These are phyloP conservation scores for Julus scandinavius DNA, from an alignment of 2,888 invertebrate genomes.

Conservation along the genomic window DNA sequence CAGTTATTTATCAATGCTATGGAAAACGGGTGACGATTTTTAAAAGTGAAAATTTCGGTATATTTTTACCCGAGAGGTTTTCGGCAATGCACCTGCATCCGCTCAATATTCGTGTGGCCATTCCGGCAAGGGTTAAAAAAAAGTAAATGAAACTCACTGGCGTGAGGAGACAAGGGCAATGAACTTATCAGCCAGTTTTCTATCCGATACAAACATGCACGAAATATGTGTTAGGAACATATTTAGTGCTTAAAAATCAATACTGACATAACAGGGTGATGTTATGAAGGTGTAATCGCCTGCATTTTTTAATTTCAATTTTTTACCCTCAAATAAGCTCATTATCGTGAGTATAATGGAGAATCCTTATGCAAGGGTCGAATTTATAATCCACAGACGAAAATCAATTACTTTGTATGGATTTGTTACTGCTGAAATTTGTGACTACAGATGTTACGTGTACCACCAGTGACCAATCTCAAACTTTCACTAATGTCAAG, in stretches of 20 bases:
- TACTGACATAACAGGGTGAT: constrained; percentile 7
- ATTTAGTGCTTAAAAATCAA: constrained; percentile 21
- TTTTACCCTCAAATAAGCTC: neutral
- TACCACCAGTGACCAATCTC: no score
- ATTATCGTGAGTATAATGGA: neutral
- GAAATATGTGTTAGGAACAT: constrained; percentile 3
- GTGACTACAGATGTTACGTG: no score
- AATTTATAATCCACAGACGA: neutral
- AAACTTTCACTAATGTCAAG: no score
- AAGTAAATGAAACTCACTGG: neutral
- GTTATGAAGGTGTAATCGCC: neutral
- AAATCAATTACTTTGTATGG: no score
- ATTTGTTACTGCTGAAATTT: no score
- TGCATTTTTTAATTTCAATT: neutral
- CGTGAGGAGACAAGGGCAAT: constrained; percentile 5
- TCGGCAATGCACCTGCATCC: neutral
- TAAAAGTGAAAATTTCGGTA: neutral
- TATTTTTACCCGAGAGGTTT: neutral
- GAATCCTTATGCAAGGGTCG: neutral
- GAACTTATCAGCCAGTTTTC: neutral
- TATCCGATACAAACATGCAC: neutral
- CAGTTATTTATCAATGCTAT: neutral
- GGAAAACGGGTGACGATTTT: neutral
- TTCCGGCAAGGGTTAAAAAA: constrained; percentile 13
- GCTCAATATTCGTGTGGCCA: neutral